These are phyloP conservation scores for Dasypolia templi DNA, from an alignment of 2,888 invertebrate genomes.

Conservation along the genomic window DNA sequence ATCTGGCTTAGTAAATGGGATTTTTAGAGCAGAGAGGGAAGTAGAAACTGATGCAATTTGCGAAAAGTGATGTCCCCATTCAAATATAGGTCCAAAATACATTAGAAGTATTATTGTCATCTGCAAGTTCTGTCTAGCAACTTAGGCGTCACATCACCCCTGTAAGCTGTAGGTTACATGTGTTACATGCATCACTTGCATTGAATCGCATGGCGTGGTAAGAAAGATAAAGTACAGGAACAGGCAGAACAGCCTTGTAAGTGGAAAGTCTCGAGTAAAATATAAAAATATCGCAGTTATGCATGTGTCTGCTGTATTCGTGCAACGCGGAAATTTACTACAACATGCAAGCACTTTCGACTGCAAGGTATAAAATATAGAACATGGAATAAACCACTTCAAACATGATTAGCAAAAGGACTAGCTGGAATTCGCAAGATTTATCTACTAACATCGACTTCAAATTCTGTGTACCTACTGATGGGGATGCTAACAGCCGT, in stretches of 20 bases:
- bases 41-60: neutral
- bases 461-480: neutral
- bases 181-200: neutral
- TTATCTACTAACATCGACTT: neutral
- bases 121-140: neutral
- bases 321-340: conserved; percentile 27
- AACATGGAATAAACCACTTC: neutral
- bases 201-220: conserved; percentile 43
- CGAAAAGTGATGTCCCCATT: neutral
- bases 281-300: conserved; percentile 45
- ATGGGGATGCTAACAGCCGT: neutral
- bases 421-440: neutral
- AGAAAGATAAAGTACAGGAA: conserved; percentile 22
- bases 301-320: conserved; percentile 41
- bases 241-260: conserved; percentile 29
- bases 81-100: neutral
- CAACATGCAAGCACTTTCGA: neutral
- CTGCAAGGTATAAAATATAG: neutral
- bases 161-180: neutral
- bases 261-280: conserved; percentile 42
- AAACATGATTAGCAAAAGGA: neutral
- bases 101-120: neutral
- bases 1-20: neutral
- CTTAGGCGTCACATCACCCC: too few relatives aligned
- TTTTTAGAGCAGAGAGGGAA: neutral